These are phyloP conservation scores for Euspilapteryx auroguttella DNA, from an alignment of 2,888 invertebrate genomes.

Conservation along the genomic window DNA sequence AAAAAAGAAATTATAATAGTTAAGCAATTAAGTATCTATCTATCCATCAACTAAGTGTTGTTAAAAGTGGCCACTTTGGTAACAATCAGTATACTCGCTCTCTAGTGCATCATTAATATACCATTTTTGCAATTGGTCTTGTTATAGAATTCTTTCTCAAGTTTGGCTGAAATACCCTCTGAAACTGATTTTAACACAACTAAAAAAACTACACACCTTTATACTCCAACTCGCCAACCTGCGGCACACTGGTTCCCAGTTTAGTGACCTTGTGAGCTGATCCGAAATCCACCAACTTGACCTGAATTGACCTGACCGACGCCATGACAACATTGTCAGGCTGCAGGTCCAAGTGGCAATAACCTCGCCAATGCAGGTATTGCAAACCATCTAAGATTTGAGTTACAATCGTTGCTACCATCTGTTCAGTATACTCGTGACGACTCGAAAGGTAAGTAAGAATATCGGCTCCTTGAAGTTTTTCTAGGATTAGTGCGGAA, in stretches of 20 bases:
- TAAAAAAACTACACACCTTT: no score
- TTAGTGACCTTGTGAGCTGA: slow-evolving; percentile 81
- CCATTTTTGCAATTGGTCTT: no score
- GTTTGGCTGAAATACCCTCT: no score
- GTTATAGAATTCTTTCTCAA: no score
- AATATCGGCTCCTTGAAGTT: slow-evolving; percentile 89
- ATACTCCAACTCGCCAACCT: slow-evolving; percentile 75
- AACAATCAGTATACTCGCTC: no score
- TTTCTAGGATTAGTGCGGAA: slow-evolving; percentile 76
- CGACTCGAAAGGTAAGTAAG: slow-evolving; percentile 85
- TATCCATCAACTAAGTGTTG: no score
- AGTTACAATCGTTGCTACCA: slow-evolving; percentile 82
- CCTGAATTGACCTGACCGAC: slow-evolving; percentile 77
- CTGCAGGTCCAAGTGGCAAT: slow-evolving; percentile 86
- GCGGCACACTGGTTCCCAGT: slow-evolving; percentile 71
- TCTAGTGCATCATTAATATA: no score
- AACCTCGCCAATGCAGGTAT: slow-evolving; percentile 93
- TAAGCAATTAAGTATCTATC: no score
- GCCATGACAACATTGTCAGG: slow-evolving; percentile 96
- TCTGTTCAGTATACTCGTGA: slow-evolving; percentile 91
- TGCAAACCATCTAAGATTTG: slow-evolving; percentile 90
- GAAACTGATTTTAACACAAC: no score
- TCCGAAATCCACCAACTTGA: slow-evolving; percentile 93
- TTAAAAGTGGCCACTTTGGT: no score
- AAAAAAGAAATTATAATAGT: no score